phyloP scores from a whole-genome alignment of 2,113 vertebrate species.

The Petrocephalus zakoni region DNA sequence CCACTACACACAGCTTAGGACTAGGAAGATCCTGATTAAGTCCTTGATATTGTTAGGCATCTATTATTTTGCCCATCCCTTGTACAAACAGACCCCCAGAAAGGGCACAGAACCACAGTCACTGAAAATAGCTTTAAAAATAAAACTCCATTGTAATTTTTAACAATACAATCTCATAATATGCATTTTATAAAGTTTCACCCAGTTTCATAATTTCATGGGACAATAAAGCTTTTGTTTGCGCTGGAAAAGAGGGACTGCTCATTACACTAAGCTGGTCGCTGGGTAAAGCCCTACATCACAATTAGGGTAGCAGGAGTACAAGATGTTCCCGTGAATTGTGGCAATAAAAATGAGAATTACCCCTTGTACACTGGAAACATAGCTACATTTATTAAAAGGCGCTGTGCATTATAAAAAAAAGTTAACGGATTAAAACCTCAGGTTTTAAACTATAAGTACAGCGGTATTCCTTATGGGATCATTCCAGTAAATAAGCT shows the following conservation, averaged over 20 bases:
- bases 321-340: not conserved
- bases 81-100: not conserved
- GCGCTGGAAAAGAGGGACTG: not conserved
- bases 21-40: not conserved
- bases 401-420: not conserved
- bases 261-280: not conserved
- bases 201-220: not conserved
- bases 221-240: not conserved
- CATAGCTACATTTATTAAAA: not conserved
- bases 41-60: not conserved
- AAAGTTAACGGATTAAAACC: not conserved
- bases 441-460: not conserved
- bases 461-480: not conserved
- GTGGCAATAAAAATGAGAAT: not conserved
- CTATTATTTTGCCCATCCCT: not conserved
- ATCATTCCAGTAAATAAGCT: constrained; percentile 8
- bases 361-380: not conserved
- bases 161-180: not conserved
- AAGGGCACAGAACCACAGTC: not conserved
- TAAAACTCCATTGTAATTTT: not conserved
- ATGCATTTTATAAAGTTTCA: not conserved
- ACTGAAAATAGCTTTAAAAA: not conserved
- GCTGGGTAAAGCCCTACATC: not conserved
- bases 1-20: not conserved
- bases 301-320: not conserved